phyloP scores from a whole-genome alignment of 2,888 invertebrate species.

The Omphaloscelis lunosa region DNA sequence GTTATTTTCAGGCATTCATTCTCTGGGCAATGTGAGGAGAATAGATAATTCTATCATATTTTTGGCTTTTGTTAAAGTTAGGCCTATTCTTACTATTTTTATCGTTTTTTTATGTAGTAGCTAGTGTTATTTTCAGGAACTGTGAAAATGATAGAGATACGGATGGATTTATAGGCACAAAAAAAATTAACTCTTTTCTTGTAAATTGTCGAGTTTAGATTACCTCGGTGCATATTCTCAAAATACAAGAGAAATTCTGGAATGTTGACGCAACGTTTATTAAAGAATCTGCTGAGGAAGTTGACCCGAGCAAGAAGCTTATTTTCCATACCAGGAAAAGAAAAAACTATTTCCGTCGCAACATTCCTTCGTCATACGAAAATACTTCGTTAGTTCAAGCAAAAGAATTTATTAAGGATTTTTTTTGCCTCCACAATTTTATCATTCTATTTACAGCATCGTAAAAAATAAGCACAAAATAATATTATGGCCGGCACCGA shows the following conservation, averaged over 20 bases:
- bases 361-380: conserved; percentile 25
- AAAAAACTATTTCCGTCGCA: conserved; percentile 32
- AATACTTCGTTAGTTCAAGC: conserved; percentile 28
- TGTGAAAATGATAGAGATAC: not conserved
- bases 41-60: conserved; percentile 24
- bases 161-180: not conserved
- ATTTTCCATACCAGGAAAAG: conserved; percentile 8
- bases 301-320: not conserved
- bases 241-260: not conserved
- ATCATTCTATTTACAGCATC: conserved; percentile 48
- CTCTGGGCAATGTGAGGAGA: conserved; percentile 41
- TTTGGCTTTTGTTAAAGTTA: not conserved
- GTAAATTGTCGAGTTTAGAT: not conserved
- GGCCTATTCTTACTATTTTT: not conserved
- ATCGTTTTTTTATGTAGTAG: not conserved
- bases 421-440: conserved; percentile 46
- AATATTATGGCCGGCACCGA: conserved; percentile 38
- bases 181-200: not conserved
- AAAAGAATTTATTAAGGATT: conserved; percentile 48
- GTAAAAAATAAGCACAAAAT: conserved; percentile 48
- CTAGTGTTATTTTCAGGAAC: not conserved
- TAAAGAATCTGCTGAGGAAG: not conserved
- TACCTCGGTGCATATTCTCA: no score
- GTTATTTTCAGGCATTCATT: conserved; percentile 52
- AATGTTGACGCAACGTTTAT: not conserved